These are phyloP conservation scores for Micronycteris hirsuta DNA, from an alignment of 2,113 vertebrate genomes.

Conservation along the genomic window DNA sequence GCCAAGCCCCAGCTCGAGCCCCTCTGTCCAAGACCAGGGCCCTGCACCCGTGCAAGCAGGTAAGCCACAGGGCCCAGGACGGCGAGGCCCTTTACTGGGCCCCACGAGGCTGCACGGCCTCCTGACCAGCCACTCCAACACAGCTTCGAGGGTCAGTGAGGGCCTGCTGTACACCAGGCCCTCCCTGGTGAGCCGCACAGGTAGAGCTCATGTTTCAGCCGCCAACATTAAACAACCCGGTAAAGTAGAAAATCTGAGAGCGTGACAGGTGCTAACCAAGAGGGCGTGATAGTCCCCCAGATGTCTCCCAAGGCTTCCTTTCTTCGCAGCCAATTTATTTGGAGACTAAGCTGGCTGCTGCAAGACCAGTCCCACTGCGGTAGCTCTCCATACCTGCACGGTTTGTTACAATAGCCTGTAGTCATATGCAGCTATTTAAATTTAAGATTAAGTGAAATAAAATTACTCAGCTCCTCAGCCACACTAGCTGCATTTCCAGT, in stretches of 20 bases:
- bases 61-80: not conserved
- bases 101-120: not conserved
- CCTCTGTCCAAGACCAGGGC: not conserved
- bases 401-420: not conserved
- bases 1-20: not conserved
- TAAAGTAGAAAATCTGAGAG: not conserved
- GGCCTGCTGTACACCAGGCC: not conserved
- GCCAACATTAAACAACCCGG: not conserved
- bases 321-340: not conserved
- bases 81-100: not conserved
- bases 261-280: not conserved
- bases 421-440: not conserved
- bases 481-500: not conserved
- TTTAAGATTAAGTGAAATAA: not conserved
- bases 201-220: not conserved
- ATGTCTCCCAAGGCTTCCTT: not conserved
- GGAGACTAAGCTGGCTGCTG: not conserved
- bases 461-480: not conserved
- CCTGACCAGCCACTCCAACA: not conserved
- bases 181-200: not conserved
- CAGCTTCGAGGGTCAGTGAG: not conserved
- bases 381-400: not conserved
- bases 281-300: not conserved
- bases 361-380: not conserved
- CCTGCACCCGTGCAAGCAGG: conserved; percentile 39